Percentiles rank a stretch among this genome's conserved stretches.
Evolutionary conservation across 2,888 invertebrate species (phyloP).

Genomic region (Tetrapedia diversipes): DNA sequence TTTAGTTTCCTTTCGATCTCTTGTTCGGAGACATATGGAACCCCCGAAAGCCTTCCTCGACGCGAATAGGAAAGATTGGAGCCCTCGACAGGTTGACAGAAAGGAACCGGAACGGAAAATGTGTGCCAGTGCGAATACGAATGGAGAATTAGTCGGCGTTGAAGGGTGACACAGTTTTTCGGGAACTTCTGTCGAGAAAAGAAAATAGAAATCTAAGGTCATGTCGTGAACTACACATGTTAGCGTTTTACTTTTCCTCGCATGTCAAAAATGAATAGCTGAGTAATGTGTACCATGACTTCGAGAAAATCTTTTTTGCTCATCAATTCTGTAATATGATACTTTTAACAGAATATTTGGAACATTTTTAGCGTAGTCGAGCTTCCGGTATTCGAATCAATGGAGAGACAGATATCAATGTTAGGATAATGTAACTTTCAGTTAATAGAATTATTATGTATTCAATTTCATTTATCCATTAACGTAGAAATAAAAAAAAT

Average conservation of each 20-base stretch:
- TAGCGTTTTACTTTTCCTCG: not conserved
- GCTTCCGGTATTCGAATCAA: too few relatives aligned
- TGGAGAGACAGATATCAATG: too few relatives aligned
- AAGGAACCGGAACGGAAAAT: constrained; percentile 29
- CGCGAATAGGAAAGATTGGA: constrained; percentile 19
- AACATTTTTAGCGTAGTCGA: not conserved
- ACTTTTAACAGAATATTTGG: not conserved
- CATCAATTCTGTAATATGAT: not conserved
- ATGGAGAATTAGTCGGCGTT: constrained; percentile 28
- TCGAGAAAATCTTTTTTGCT: not conserved
- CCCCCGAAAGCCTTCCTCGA: constrained; percentile 3
- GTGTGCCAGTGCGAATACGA: constrained; percentile 19
- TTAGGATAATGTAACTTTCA: too few relatives aligned
- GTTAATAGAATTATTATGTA: too few relatives aligned
- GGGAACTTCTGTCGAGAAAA: not conserved
- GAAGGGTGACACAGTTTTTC: constrained; percentile 27
- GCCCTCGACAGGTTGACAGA: constrained; percentile 26
- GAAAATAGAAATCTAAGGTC: not conserved
- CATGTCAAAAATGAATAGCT: not conserved
- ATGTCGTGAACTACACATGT: not conserved
- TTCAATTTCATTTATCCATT: too few relatives aligned
- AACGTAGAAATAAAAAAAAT: too few relatives aligned
- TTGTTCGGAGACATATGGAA: not conserved
- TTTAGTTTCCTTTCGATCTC: constrained; percentile 11
- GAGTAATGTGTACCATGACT: not conserved